Conservation (phyloP, 2,797 vertebrate genomes). For the Liparis tanakae region DNA sequence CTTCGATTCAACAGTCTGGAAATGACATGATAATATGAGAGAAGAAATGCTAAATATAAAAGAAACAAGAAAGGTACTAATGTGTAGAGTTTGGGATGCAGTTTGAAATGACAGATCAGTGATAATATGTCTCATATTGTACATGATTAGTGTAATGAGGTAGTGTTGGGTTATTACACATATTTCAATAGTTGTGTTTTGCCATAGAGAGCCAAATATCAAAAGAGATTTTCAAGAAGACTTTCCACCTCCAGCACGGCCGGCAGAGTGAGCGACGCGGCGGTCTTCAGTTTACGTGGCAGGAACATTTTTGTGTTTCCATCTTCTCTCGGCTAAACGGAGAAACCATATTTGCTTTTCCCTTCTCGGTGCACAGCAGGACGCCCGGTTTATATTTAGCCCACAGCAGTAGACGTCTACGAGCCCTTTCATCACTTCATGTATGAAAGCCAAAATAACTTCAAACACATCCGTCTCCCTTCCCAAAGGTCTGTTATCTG, state of each 20-base stretch:
- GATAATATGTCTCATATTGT: too few species aligned
- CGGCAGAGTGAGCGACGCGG: neutral
- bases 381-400: slow-evolving; percentile 49
- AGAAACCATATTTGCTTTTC: slow-evolving; percentile 41
- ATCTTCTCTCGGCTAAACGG: slow-evolving; percentile 9
- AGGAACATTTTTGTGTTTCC: slow-evolving; percentile 14
- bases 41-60: too few species aligned
- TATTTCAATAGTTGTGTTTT: too few species aligned
- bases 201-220: slow-evolving; percentile 1
- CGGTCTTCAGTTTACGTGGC: slow-evolving; percentile 10
- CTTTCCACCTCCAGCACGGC: neutral
- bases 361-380: slow-evolving; percentile 14
- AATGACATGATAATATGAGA: too few species aligned
- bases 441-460: neutral
- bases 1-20: too few species aligned
- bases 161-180: too few species aligned
- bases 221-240: slow-evolving; percentile 23
- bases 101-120: too few species aligned
- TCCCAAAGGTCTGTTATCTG: neutral
- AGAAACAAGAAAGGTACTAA: too few species aligned
- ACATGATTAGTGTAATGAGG: too few species aligned
- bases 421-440: neutral
- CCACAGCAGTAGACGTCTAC: slow-evolving; percentile 10
- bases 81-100: too few species aligned
- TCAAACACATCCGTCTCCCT: neutral